Evolutionary conservation across 2,113 vertebrate species (phyloP).

Genomic region (Neolamprologus caudopunctatus): DNA sequence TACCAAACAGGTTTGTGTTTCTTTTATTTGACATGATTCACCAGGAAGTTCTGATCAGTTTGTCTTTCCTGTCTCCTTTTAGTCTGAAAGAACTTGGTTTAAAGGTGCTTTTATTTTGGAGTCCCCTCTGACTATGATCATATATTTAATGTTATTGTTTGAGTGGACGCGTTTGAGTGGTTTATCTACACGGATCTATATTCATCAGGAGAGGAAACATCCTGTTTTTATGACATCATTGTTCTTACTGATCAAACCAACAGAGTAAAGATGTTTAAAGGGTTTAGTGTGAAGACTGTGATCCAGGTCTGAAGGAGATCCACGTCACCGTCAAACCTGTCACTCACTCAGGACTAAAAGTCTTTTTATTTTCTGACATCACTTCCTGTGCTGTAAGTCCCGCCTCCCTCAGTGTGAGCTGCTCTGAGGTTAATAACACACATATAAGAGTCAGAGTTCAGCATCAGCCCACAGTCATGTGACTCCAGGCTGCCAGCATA

Average conservation of each 20-base stretch:
- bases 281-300: background rate
- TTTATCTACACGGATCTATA: rapidly evolving
- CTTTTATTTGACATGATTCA: background rate
- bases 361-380: rapidly evolving
- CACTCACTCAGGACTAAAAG: rapidly evolving
- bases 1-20: background rate
- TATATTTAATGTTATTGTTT: rapidly evolving
- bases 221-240: rapidly evolving
- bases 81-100: background rate
- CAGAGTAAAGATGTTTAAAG: background rate
- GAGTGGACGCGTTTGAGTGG: rapidly evolving
- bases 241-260: background rate
- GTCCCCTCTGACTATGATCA: background rate
- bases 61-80: background rate
- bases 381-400: background rate
- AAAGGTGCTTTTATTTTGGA: background rate
- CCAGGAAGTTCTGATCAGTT: background rate
- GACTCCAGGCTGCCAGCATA: too few relatives aligned
- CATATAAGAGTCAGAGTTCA: background rate
- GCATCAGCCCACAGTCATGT: background rate
- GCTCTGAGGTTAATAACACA: background rate
- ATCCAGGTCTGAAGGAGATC: background rate
- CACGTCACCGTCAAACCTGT: rapidly evolving
- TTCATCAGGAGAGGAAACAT: background rate
- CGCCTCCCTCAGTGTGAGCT: background rate